These are phyloP conservation scores for Oscheius sp. DNA, from an alignment of 2,888 invertebrate genomes.

Conservation along the genomic window DNA sequence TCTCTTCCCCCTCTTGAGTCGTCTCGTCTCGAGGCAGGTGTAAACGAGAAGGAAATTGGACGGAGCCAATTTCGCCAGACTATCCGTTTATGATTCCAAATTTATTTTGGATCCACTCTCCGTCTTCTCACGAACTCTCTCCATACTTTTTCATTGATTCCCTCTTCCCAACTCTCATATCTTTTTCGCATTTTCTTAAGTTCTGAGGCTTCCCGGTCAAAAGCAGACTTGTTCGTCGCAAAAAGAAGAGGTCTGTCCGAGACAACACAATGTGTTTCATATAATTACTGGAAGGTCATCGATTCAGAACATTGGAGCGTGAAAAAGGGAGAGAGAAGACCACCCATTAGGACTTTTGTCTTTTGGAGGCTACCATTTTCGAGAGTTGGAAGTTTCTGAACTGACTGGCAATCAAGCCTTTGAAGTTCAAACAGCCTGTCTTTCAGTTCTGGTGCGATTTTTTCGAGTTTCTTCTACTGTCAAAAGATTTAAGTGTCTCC, in stretches of 20 bases:
- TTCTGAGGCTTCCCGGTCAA: neutral
- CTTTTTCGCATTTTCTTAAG: neutral
- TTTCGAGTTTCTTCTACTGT: too few species aligned
- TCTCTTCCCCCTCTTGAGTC: neutral
- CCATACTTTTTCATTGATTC: neutral
- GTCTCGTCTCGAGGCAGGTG: slow-evolving; percentile 14
- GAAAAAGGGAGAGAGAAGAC: slow-evolving; percentile 4
- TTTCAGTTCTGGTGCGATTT: too few species aligned
- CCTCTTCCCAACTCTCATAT: neutral
- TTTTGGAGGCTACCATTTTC: neutral
- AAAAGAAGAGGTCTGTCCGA: neutral
- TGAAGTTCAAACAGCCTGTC: too few species aligned
- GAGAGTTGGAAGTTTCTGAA: too few species aligned
- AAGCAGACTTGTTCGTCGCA: neutral
- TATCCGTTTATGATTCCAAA: slow-evolving; percentile 13
- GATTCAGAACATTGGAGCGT: slow-evolving; percentile 35
- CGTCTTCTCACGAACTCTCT: neutral
- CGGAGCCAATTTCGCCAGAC: neutral
- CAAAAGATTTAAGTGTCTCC: too few species aligned
- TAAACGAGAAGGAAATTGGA: slow-evolving; percentile 3
- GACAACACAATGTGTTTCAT: slow-evolving; percentile 26
- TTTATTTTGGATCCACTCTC: slow-evolving; percentile 7
- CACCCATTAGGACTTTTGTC: slow-evolving; percentile 6
- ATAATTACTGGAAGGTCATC: slow-evolving; percentile 36
- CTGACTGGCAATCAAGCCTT: too few species aligned